These are phyloP conservation scores for Pocillopora damicornis DNA, from an alignment of 64 coral and sea anemone species.

Conservation along the genomic window DNA sequence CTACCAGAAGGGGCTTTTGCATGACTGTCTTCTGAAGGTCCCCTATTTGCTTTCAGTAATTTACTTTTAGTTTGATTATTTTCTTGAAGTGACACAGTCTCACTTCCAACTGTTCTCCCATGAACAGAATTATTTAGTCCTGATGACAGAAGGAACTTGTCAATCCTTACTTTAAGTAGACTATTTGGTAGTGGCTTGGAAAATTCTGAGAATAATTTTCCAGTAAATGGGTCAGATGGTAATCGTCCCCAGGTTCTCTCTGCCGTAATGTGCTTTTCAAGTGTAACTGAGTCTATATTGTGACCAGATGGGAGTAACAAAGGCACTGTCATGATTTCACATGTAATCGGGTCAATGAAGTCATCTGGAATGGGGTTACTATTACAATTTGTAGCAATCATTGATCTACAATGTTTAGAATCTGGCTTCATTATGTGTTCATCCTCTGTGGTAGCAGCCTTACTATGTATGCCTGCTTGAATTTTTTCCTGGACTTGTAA, in stretches of 20 bases:
- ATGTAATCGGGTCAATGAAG: conserved; percentile 97
- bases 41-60: not conserved
- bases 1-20: not conserved
- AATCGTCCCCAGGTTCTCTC: conserved; percentile 81
- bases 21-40: not conserved
- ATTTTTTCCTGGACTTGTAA: conserved; percentile 55
- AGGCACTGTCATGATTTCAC: conserved; percentile 86
- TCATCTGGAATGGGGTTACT: conserved; percentile 58
- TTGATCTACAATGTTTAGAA: not conserved
- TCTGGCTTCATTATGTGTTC: not conserved
- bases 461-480: not conserved
- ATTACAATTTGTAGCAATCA: not conserved
- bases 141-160: conserved; percentile 76
- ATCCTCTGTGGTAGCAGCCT: not conserved
- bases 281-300: conserved; percentile 77
- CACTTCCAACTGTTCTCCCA: conserved; percentile 82
- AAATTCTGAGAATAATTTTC: conserved; percentile 67
- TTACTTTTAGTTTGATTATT: not conserved
- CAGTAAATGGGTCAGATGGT: conserved; percentile 95
- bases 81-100: not conserved
- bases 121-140: conserved; percentile 36
- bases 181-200: conserved; percentile 79
- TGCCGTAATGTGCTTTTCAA: conserved; percentile 80
- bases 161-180: conserved; percentile 90
- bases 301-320: conserved; percentile 88